Base-by-base conservation (phyloP, 2,797 vertebrate genomes). In the Takifugu rubripes region DNA sequence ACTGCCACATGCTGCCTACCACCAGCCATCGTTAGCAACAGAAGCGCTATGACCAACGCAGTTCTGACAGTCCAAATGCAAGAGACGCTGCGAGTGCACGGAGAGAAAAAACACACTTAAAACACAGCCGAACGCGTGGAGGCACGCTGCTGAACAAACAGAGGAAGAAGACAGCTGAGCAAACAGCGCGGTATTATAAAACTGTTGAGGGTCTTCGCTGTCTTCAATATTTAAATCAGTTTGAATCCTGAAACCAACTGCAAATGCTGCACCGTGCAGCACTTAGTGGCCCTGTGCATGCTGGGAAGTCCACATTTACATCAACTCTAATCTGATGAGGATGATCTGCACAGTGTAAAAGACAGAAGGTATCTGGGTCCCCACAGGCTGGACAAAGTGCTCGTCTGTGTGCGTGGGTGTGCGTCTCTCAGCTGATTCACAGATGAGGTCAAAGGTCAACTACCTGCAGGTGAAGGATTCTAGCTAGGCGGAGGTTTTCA, bases 1-100 rank as follows among this genome's bases (percentile, higher is more conserved):
- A 94, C 91, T 77, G 88, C 91, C 91, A 91, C 90, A 91, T 92
- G 90, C 82, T 83, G 87, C 79, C 57, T 84, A 83, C 88, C 92
- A 90, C 91, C 91, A 92, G 84, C 48, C 47, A 83, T 91, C 77
- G 87, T 94, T 93, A 93, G 88, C 70, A 77, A 45, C 69, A 62
- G 60, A 65, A 64, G 25, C 17, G 65, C 58, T 54, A 60, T 54
- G 52, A 78, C 69, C 76, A 55, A 67, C 61, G 29, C 68, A 25
- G 55, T 47, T 56, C 56, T 67, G 64, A 73, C 66, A 66, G 58
- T 59, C 54, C n/a, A 31, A 59, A 29, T 44, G 40, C 16, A 48
- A 54, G 59, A 43, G 60, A 56, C 17, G 21, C 49, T 44, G 43
- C 60, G 64, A 59, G 46, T 48, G 31, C 48, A 49, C 14, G 0